Conservation (phyloP, 2,888 invertebrate species). For the Tachina lurida region DNA sequence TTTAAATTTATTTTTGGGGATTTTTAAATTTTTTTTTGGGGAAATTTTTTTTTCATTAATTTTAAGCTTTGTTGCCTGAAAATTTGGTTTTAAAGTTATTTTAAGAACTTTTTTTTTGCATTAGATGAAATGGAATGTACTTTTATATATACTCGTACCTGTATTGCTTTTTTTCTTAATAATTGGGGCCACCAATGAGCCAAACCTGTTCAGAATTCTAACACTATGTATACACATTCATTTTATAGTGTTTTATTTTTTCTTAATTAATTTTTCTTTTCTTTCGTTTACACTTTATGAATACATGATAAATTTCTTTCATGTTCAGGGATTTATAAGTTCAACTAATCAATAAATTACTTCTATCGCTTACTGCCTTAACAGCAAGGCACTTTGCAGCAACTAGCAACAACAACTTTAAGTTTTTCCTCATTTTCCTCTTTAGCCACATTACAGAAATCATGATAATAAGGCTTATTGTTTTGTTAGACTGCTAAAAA, state of each 20-base stretch:
- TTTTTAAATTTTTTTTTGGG: too few relatives aligned
- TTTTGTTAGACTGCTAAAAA: slow-evolving; percentile 35
- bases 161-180: too few relatives aligned
- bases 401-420: not conserved
- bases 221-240: not conserved
- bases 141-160: too few relatives aligned
- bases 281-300: not conserved
- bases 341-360: slow-evolving; percentile 55
- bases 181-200: too few relatives aligned
- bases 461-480: slow-evolving; percentile 67
- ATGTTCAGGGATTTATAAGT: slow-evolving; percentile 33
- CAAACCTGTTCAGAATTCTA: not conserved
- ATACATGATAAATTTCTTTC: not conserved
- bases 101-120: too few relatives aligned
- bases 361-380: not conserved
- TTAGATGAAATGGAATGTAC: too few relatives aligned
- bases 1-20: too few relatives aligned
- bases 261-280: slow-evolving; percentile 4
- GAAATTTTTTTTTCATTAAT: too few relatives aligned
- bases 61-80: too few relatives aligned
- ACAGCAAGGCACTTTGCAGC: not conserved
- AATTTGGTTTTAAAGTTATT: too few relatives aligned
- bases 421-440: slow-evolving; percentile 9
- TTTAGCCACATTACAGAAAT: slow-evolving; percentile 49
- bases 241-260: not conserved